Evolutionary conservation across 2,113 vertebrate genomes (phyloP).

Genomic region (Okapia johnstoni): DNA sequence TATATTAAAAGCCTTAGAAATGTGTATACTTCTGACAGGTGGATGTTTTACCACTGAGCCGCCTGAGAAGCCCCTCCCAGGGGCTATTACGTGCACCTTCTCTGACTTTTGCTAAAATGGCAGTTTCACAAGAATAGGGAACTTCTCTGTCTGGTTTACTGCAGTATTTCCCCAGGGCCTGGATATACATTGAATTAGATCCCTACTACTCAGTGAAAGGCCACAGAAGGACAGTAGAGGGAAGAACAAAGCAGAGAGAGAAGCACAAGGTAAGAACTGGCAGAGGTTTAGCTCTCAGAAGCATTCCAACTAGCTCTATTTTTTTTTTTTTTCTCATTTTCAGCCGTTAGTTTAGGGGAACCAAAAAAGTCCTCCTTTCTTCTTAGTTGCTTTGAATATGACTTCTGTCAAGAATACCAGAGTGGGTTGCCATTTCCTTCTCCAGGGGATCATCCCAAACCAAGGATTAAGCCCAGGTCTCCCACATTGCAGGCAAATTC

Average conservation of each 20-base stretch:
- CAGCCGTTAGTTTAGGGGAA: not conserved
- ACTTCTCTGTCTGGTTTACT: not conserved
- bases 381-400: not conserved
- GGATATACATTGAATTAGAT: not conserved
- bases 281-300: not conserved
- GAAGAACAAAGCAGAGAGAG: not conserved
- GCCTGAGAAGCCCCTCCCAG: not conserved
- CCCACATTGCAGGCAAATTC: not conserved
- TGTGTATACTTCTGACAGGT: not conserved
- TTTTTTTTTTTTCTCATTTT: not conserved
- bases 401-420: not conserved
- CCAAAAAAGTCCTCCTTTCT: not conserved
- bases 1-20: not conserved
- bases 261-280: not conserved
- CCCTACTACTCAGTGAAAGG: too few species aligned
- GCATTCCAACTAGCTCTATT: not conserved
- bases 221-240: not conserved
- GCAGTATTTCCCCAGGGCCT: not conserved
- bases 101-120: not conserved
- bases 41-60: not conserved
- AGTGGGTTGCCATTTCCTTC: not conserved
- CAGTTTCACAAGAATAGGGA: not conserved
- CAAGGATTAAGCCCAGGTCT: not conserved
- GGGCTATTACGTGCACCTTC: not conserved
- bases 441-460: not conserved